Percentiles rank a stretch among this genome's conserved stretches.
These are phyloP conservation scores for Allygus modestus DNA, from an alignment of 2,888 invertebrate genomes.

Conservation along the genomic window DNA sequence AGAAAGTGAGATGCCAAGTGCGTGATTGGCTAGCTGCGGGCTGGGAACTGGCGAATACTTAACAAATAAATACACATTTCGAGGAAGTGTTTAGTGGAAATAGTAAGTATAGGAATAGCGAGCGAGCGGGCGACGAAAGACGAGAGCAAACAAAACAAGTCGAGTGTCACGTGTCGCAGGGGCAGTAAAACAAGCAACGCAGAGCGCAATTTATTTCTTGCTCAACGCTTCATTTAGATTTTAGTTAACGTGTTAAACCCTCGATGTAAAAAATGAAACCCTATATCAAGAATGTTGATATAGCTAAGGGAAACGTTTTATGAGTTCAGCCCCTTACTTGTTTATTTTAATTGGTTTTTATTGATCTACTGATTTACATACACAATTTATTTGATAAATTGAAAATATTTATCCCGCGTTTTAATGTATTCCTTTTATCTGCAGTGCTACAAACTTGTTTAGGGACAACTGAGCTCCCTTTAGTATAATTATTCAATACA, in stretches of 20 bases:
- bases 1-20: background rate
- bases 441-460: too few species aligned
- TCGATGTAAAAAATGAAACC: background rate
- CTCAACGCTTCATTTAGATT: slow-evolving; percentile 5
- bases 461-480: too few species aligned
- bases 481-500: too few species aligned
- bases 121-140: background rate
- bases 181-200: slow-evolving; percentile 15
- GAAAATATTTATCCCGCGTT: too few species aligned
- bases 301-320: too few species aligned
- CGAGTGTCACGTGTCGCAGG: background rate
- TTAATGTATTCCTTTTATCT: too few species aligned
- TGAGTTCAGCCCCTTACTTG: too few species aligned
- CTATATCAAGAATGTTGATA: too few species aligned
- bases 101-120: background rate
- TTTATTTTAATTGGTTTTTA: too few species aligned
- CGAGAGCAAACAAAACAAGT: slow-evolving; percentile 20
- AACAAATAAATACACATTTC: background rate
- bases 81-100: background rate
- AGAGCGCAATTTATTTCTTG: slow-evolving; percentile 16
- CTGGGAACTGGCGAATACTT: background rate
- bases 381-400: too few species aligned
- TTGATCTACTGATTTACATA: too few species aligned
- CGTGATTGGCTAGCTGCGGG: background rate
- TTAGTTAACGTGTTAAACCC: background rate